These are phyloP conservation scores for Phalacrocorax pelagicus DNA, from an alignment of 2,113 vertebrate genomes.

Conservation along the genomic window DNA sequence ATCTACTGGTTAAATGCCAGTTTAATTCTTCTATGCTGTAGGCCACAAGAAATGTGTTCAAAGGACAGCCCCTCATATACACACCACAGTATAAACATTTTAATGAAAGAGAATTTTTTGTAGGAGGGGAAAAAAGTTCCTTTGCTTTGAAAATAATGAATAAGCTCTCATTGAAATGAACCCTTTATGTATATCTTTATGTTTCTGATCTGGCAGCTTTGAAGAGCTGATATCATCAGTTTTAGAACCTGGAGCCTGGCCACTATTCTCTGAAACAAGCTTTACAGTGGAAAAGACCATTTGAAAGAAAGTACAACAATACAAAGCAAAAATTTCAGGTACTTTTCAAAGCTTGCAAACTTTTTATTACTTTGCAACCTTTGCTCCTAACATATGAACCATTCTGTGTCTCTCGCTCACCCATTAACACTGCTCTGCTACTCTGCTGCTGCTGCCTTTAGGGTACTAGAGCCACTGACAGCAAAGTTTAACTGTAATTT, in stretches of 20 bases:
- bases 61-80: slow-evolving; percentile 43
- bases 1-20: slow-evolving; percentile 50
- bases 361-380: not conserved
- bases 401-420: not conserved
- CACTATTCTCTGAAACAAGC: slow-evolving; percentile 38
- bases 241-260: slow-evolving; percentile 60
- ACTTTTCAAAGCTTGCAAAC: not conserved
- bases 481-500: not conserved
- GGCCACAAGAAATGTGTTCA: slow-evolving; percentile 50
- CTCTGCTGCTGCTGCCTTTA: not conserved
- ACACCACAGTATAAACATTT: slow-evolving; percentile 55
- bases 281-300: slow-evolving; percentile 40
- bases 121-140: slow-evolving; percentile 29
- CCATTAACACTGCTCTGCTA: not conserved
- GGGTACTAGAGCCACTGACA: not conserved
- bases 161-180: slow-evolving; percentile 50
- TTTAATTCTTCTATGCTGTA: slow-evolving; percentile 63
- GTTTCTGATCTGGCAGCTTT: slow-evolving; percentile 65
- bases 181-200: slow-evolving; percentile 53
- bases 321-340: not conserved
- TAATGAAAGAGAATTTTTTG: slow-evolving; percentile 61
- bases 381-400: not conserved
- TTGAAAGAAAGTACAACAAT: slow-evolving; percentile 27
- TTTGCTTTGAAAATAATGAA: slow-evolving; percentile 64
- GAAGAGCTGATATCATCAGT: slow-evolving; percentile 65